Evolutionary conservation across 2,888 invertebrate species (phyloP), one percentile per base, ranked within the genome.

Genomic region (Thalpophila matura): DNA sequence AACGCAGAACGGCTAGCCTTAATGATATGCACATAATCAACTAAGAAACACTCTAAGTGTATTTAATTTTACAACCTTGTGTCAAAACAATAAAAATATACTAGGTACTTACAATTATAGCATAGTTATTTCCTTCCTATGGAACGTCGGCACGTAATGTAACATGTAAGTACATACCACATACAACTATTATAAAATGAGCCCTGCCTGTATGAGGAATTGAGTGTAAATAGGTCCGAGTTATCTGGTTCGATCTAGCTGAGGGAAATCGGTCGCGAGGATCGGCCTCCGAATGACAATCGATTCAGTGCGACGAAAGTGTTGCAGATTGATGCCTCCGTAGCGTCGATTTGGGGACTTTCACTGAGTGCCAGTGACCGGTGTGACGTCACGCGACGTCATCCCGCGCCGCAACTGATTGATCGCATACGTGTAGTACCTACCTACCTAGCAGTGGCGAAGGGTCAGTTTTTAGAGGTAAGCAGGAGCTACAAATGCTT

Each of bases 271-370:
- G 84, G 57, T 77, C 58, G 43, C 58, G 80, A 82, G 86, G 87
- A 85, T 85, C 85, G 80, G 76, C 69, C 68, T 71, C 65, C 74
- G 92, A 91, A 92, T 92, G 85, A 89, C 90, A 93, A 93, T 92
- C 88, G 88, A 88, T 88, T 89, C 82, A 82, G 72, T 80, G 82
- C 86, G 84, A 87, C 85, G 92, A 92, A 92, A 93, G 92, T 93
- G 91, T 91, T 89, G 85, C 88, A 86, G 91, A 92, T 91, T 86
- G 89, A 89, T 88, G 86, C 75, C 79, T 85, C 80, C 76, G 74
- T 82, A 73, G 64, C 72, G 74, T 76, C 80, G 85, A 86, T 88
- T 87, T 77, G 85, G 84, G 57, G 69, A 92, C 94, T 94, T 94
- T 94, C 94, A 93, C 94, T 91, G 73, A 72, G 79, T 74, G 86